A percentile compares a stretch with the other conserved stretches of the same genome.
Conservation (phyloP, 2,888 invertebrate species). For the Thelaira solivaga region DNA sequence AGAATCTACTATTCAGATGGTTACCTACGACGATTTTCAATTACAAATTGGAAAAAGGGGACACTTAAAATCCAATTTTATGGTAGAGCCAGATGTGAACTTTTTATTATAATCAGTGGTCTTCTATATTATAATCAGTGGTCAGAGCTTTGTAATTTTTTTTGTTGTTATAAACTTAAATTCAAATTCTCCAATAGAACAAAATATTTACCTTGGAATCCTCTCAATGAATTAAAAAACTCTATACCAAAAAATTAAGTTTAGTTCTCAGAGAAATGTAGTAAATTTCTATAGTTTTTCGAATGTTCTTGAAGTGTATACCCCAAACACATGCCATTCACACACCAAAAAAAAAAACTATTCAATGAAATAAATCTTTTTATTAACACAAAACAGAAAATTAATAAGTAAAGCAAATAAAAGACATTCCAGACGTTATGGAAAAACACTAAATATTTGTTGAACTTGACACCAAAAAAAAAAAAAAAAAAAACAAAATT, state of each 20-base stretch:
- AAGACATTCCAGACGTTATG: slow-evolving; percentile 63
- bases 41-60: no score
- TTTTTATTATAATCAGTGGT: no score
- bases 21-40: no score
- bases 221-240: background rate
- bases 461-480: slow-evolving; percentile 76
- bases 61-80: no score
- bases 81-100: no score
- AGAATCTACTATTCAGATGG: no score
- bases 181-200: no score
- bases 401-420: slow-evolving; percentile 36
- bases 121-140: no score
- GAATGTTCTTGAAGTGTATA: slow-evolving; percentile 17
- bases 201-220: no score
- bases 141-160: no score
- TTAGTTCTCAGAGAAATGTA: background rate
- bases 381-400: background rate
- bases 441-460: slow-evolving; percentile 71
- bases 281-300: background rate
- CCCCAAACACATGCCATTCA: slow-evolving; percentile 53
- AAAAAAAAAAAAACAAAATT: slow-evolving; percentile 66
- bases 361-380: slow-evolving; percentile 18
- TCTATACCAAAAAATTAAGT: background rate
- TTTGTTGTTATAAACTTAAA: no score
- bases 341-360: slow-evolving; percentile 39